These are phyloP conservation scores for Acromyrmex echinatior DNA, from an alignment of 1,140 invertebrate genomes.

Conservation along the genomic window DNA sequence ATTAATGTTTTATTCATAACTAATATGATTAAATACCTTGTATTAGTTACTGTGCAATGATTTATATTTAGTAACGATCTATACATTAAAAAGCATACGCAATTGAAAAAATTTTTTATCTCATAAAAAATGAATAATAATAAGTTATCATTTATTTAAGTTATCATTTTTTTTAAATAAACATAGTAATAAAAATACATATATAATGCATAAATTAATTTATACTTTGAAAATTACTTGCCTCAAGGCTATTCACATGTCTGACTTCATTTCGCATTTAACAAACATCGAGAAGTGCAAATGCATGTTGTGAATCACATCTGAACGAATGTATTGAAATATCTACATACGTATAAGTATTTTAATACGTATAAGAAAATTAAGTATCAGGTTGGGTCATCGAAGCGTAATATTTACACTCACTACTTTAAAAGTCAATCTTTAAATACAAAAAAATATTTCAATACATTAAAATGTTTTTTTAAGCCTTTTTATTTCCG, in stretches of 20 bases:
- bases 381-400: not conserved
- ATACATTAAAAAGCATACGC: not conserved
- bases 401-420: not conserved
- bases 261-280: conserved; percentile 25
- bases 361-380: not conserved
- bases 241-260: conserved; percentile 16
- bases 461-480: not conserved
- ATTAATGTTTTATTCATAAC: conserved; percentile 31
- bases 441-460: not conserved
- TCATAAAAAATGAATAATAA: conserved; percentile 27
- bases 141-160: not conserved
- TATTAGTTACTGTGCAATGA: not conserved
- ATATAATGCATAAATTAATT: conserved; percentile 1
- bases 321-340: not conserved
- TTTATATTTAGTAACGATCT: not conserved
- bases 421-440: not conserved
- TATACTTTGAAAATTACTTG: conserved; percentile 28
- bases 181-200: not conserved
- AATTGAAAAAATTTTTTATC: not conserved
- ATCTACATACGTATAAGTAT: not conserved
- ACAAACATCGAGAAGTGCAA: conserved; percentile 20
- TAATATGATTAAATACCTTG: conserved; percentile 22
- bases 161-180: conserved; percentile 26
- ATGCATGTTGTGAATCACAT: not conserved
- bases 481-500: not conserved